These are phyloP conservation scores for Pseudolycoriella hygida DNA, from an alignment of 2,888 invertebrate genomes.

Conservation along the genomic window DNA sequence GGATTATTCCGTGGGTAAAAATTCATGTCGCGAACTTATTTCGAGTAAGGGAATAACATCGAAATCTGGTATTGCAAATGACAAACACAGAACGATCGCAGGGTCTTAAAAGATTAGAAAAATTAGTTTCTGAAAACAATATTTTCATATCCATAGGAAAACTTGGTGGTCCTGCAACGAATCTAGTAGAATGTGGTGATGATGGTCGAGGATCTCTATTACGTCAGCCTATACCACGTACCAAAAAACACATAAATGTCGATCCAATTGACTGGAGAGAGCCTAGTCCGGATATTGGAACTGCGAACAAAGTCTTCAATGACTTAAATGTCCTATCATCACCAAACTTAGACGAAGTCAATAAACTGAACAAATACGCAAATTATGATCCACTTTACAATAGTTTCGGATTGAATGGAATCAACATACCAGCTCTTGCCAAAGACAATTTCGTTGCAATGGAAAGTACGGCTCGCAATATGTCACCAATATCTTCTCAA, in stretches of 20 bases:
- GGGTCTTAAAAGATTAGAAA: too few relatives aligned
- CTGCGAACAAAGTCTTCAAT: conserved; percentile 24
- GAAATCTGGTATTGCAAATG: too few relatives aligned
- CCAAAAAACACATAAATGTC: conserved; percentile 44
- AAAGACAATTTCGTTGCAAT: conserved; percentile 4
- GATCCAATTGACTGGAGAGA: conserved; percentile 32
- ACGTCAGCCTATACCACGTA: conserved; percentile 48
- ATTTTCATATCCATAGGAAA: too few relatives aligned
- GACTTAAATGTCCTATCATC: conserved; percentile 15
- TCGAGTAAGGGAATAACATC: too few relatives aligned
- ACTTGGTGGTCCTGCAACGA: conserved; percentile 37
- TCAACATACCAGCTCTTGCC: conserved; percentile 12
- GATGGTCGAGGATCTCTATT: conserved; percentile 27
- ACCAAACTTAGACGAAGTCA: conserved; percentile 13
- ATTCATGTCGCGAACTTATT: too few relatives aligned
- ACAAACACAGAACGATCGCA: too few relatives aligned
- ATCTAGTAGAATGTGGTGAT: conserved; percentile 32
- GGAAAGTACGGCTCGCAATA: conserved; percentile 13
- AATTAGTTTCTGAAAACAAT: too few relatives aligned
- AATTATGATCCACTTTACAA: conserved; percentile 15
- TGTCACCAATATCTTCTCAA: conserved; percentile 17
- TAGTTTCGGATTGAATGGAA: conserved; percentile 16
- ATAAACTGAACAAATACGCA: conserved; percentile 16
- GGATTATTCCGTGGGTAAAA: too few relatives aligned
- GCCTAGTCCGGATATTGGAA: conserved; percentile 9